A percentile compares a stretch with the other conserved stretches of the same genome.
These are phyloP conservation scores for Drosophila kambysellisi DNA, from an alignment of 2,888 invertebrate species.

Conservation along the genomic window DNA sequence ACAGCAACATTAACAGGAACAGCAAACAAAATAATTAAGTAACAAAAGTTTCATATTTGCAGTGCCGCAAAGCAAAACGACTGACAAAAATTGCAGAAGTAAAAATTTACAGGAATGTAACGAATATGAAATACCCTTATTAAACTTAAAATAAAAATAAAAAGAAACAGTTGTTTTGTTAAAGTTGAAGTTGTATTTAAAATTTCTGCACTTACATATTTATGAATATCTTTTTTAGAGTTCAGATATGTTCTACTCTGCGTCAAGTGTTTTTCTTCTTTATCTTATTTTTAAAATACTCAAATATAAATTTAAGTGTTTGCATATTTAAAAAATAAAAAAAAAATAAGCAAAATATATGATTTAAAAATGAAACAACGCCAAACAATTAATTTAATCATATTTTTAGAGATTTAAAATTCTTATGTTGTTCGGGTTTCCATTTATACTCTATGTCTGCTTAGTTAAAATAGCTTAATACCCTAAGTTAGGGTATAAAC, in stretches of 20 bases:
- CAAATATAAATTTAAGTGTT: no score
- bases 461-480: not conserved
- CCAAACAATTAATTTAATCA: not conserved
- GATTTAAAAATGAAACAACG: no score
- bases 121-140: conserved; percentile 13
- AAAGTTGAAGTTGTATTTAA: no score
- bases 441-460: not conserved
- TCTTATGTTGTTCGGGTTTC: not conserved
- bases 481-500: not conserved
- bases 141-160: no score
- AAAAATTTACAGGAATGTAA: not conserved
- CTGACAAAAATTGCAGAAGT: conserved; percentile 16
- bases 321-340: no score
- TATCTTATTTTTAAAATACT: no score
- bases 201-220: no score
- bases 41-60: conserved; percentile 79
- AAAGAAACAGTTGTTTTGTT: no score
- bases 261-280: no score
- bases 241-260: no score
- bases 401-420: not conserved
- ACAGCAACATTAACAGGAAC: conserved; percentile 72
- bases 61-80: conserved; percentile 53
- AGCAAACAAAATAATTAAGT: conserved; percentile 79
- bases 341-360: no score
- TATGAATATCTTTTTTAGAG: no score